phyloP scores from a whole-genome alignment of 2,797 vertebrate species.

The Nannoperca obscura region DNA sequence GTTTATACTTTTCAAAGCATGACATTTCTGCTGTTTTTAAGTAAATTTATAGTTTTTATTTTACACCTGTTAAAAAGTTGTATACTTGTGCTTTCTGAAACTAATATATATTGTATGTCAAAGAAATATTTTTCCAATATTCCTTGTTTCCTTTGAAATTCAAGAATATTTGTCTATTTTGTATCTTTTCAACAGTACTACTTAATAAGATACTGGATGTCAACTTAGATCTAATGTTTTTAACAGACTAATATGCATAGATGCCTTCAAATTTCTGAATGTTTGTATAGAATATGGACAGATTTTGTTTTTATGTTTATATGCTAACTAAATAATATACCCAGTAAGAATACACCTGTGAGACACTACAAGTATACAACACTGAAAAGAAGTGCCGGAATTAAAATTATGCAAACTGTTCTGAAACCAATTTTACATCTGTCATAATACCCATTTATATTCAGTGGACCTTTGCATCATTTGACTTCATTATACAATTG shows the following conservation, averaged over 20 bases:
- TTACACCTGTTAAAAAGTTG: conserved; percentile 68
- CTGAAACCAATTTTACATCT: conserved; percentile 44
- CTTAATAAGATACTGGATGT: conserved; percentile 66
- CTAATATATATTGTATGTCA: conserved; percentile 77
- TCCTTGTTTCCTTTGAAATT: conserved; percentile 68
- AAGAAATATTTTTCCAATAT: conserved; percentile 77
- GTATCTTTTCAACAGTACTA: conserved; percentile 64
- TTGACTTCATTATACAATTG: conserved; percentile 57
- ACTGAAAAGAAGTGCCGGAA: conserved; percentile 63
- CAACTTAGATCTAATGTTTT: conserved; percentile 73
- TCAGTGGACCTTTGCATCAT: conserved; percentile 58
- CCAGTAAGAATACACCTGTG: conserved; percentile 55
- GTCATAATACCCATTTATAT: conserved; percentile 50
- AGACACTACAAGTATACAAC: conserved; percentile 63
- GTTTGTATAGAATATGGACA: conserved; percentile 73
- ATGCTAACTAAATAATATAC: conserved; percentile 52
- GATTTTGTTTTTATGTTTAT: conserved; percentile 50
- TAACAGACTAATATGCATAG: conserved; percentile 71
- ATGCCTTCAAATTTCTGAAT: conserved; percentile 74
- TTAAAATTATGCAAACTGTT: conserved; percentile 56
- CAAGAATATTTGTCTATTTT: conserved; percentile 69
- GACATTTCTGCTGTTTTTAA: conserved; percentile 65
- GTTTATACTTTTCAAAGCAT: conserved; percentile 71
- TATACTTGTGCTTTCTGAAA: conserved; percentile 73
- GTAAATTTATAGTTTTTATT: conserved; percentile 71